Base-by-base conservation (phyloP, 2,888 invertebrate genomes). In the Cheilosia vulpina region DNA sequence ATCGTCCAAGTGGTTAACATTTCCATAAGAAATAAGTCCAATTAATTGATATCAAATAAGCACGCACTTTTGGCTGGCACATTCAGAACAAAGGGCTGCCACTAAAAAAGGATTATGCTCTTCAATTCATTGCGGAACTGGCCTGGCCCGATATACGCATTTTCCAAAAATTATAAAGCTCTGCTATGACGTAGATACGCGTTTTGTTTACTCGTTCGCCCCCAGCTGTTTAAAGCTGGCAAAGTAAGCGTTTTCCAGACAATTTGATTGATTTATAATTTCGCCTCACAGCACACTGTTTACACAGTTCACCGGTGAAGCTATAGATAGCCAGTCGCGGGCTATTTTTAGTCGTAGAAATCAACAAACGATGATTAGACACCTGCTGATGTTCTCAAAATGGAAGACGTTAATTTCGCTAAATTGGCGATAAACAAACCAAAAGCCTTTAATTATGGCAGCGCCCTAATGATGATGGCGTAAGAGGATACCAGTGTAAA, bases 201-300 rank as follows among this genome's bases (percentile, higher is more conserved):
- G 2, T 21, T 41, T 21, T 6, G 5, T 21, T 52, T 13, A 19
- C 21, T 24, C 1, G 24, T 15, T 15, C 13, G 24, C 21, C 53
- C 43, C 13, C 53, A 52, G 58, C 57, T 52, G 24, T 24, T 52
- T 15, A 52, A 6, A 24, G 21, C 15, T 21, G 24, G 52, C 52
- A 58, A 17, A 47, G 27, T 17, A 45, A 45, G n/a, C 13, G 19
- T 41, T 63, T 43, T 34, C 34, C 21, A 21, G n/a, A 52, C 5
- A 31, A 2, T 27, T 72, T 43, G 72, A 73, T 62, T 43, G 62
- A 63, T 73, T 73, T 73, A 62, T 73, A 19, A 34, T 53, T 34
- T 52, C 52, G 50, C 50, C 52, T 17, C 41, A 53, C 21, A 52
- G 34, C 9, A 13, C 9, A 21, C 19, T 50, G 13, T 38, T 13